phyloP scores from a whole-genome alignment of 1,140 invertebrate genomes.

The Acyrthosiphon pisum region DNA sequence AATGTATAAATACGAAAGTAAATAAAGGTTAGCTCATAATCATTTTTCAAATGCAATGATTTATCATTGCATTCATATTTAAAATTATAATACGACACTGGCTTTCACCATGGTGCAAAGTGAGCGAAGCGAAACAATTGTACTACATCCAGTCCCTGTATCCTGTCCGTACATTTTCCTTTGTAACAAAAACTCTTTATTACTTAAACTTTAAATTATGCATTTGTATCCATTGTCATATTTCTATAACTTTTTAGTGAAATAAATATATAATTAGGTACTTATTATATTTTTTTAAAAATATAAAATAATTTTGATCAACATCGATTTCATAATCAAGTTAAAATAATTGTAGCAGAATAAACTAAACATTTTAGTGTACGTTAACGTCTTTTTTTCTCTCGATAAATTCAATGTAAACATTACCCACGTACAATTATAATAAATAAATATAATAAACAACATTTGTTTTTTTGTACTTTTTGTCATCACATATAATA shows the following conservation, averaged over 20 bases:
- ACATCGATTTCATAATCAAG: background rate
- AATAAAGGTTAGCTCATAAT: background rate
- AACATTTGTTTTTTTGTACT: background rate
- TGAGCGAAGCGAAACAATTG: conserved; percentile 5
- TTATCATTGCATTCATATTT: background rate
- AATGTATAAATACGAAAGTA: background rate
- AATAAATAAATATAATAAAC: background rate
- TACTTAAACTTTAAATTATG: conserved; percentile 10
- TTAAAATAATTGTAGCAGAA: background rate
- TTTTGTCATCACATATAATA: background rate
- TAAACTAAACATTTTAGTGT: background rate
- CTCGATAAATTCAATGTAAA: background rate
- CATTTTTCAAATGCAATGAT: background rate
- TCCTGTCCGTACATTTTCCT: background rate
- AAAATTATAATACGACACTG: conserved; percentile 8
- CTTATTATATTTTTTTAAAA: background rate
- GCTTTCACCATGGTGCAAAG: background rate
- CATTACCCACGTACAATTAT: too few species aligned
- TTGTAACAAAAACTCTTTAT: conserved; percentile 9
- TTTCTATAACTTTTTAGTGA: background rate
- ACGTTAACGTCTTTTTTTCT: background rate
- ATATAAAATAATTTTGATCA: background rate
- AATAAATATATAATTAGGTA: background rate
- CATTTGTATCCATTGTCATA: conserved; percentile 1
- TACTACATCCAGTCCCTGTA: background rate